Base-by-base conservation (phyloP, 2,888 invertebrate genomes). In the Orthonevra nobilis region DNA sequence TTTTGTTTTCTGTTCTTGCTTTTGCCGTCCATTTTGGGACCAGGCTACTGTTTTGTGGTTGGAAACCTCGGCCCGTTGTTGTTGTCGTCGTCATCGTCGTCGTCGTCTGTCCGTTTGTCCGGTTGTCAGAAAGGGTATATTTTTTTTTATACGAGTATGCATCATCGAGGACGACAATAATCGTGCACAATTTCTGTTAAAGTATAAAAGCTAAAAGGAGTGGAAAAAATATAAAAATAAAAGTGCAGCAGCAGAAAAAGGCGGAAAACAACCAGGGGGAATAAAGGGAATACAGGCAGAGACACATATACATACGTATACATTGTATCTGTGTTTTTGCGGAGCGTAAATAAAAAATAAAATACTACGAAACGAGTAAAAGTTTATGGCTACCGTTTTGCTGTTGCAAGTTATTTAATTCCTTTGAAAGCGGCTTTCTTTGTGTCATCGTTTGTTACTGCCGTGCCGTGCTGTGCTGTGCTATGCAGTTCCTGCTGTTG, bases 371-470 rank as follows among this genome's bases (percentile, higher is more conserved):
- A 56, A 40, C 60, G 56, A 56, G 54, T 30, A 77, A 77, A 79
- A 79, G 73, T 79, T 79, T 79, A 79, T 79, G 66, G 79, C 79
- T 79, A 79, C 79, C 73, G 79, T 79, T 73, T 79, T 79, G 79
- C 79, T 73, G 79, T 79, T 79, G 77, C 64, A 66, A 77, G 77
- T 77, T 77, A 77, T 77, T 77, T 77, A 72, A 77, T 77, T 77
- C 77, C 54, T 77, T 77, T 66, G 77, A 77, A 77, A 77, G 70
- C 77, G 77, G 77, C 77, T 77, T 77, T 72, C 77, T 77, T 77
- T 77, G 77, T 77, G 64, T 77, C 77, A 66, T 77, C 77, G 72
- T 77, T 73, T 79, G 79, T 73, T 73, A 61, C 66, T 79, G 54
- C 60, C 44, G 34, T 60, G 40, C 79, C 61, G 61, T 79, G 72